These are phyloP conservation scores for Apis laboriosa DNA, from an alignment of 1,140 invertebrate species.

Conservation along the genomic window DNA sequence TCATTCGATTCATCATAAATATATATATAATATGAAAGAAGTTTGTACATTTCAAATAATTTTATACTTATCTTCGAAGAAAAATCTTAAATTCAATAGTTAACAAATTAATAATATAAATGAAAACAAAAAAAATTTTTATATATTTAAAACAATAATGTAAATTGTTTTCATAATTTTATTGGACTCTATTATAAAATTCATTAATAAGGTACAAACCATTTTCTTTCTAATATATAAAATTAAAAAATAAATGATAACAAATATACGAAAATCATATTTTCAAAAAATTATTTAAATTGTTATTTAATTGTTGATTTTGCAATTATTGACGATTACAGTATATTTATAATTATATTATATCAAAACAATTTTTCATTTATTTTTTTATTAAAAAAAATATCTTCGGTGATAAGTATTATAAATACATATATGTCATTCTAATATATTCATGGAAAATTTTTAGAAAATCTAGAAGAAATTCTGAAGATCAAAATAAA, in stretches of 20 bases:
- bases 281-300: background rate
- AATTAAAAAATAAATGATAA: background rate
- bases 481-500: too few relatives aligned
- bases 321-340: background rate
- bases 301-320: too few relatives aligned
- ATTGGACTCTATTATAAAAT: too few relatives aligned
- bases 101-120: background rate
- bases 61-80: background rate
- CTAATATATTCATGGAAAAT: too few relatives aligned
- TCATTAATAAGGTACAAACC: too few relatives aligned
- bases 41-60: background rate
- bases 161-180: too few relatives aligned
- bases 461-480: too few relatives aligned
- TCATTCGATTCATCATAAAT: background rate
- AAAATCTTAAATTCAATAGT: background rate
- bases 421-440: background rate
- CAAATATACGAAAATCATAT: background rate
- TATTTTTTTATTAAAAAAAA: background rate
- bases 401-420: conserved; percentile 3
- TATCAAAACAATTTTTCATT: background rate
- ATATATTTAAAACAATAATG: background rate
- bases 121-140: background rate
- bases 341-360: background rate
- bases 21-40: too few relatives aligned
- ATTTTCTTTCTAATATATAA: too few relatives aligned